phyloP scores from a whole-genome alignment of 2,888 invertebrate species.

The Xestoiulus laeticollis region DNA sequence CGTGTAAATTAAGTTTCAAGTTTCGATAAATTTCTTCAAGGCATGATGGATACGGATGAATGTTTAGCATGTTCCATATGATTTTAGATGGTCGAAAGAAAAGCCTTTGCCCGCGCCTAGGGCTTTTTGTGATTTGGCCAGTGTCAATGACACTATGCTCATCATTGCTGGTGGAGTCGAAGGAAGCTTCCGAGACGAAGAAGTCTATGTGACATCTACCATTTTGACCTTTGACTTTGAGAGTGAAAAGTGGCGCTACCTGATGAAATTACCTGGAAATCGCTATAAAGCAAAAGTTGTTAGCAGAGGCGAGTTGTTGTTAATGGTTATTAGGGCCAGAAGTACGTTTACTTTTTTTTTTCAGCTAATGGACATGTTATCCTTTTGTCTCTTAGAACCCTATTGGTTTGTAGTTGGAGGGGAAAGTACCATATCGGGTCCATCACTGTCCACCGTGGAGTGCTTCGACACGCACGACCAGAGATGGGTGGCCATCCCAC shows the following conservation, averaged over 20 bases:
- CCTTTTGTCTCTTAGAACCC: conserved; percentile 7
- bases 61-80: not conserved
- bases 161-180: conserved; percentile 38
- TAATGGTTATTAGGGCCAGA: not conserved
- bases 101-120: conserved; percentile 4
- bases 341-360: too few relatives aligned
- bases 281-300: conserved; percentile 7
- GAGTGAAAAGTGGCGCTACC: not conserved
- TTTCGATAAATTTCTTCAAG: too few relatives aligned
- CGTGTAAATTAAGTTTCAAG: not conserved
- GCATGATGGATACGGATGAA: too few relatives aligned
- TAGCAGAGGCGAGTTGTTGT: not conserved
- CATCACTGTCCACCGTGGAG: conserved; percentile 31
- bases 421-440: not conserved
- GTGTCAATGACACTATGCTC: not conserved
- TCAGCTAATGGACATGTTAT: too few relatives aligned
- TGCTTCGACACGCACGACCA: conserved; percentile 29
- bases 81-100: not conserved
- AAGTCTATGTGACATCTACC: conserved; percentile 4
- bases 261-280: not conserved
- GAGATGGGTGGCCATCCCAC: conserved; percentile 35
- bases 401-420: conserved; percentile 39
- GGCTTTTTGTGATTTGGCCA: conserved; percentile 42
- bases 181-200: not conserved
- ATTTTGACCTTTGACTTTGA: not conserved